Base-by-base conservation (phyloP, 2,113 vertebrate species). In the Austrofundulus limnaeus region DNA sequence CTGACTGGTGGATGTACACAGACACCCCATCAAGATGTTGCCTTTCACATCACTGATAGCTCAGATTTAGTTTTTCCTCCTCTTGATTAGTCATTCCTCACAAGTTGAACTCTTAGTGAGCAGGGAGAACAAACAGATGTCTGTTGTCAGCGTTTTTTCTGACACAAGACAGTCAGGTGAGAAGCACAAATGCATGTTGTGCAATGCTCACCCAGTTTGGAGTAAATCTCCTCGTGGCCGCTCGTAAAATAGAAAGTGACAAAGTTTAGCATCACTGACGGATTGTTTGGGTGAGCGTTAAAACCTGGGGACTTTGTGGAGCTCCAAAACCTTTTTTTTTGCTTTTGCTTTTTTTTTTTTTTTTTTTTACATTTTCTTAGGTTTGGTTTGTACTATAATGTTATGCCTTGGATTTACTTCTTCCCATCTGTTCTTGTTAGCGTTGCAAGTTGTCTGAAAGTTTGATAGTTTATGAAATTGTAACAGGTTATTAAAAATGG, bases 1-100 rank as follows among this genome's bases (percentile, higher is more conserved):
- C 41, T 79, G 66, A 85, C 80, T 81, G 67, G 25, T 75, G 83
- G 78, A 85, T 86, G 72, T 67, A 19, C 49, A 42, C 28, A 64
- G 54, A 64, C 34, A 20, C 51, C 53, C 43, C 54, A 15, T 81
- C 37, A 48, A 10, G 71, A 76, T 68, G 72, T 77, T 59, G 51
- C 49, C 71, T 75, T 78, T 79, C 48, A 73, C 23, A 50, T 58
- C 12, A 12, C 31, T 72, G 66, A 54, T 50, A 23, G 51, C 75
- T 66, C 55, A 17, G 61, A 48, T 31, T 34, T 34, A 9, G 10
- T 5, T 34, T 10, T 10, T 34, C 28, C 9, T 34, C 31, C 2
- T 34, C 31, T 34, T 34, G 1, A 8, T 15, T 67, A 17, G 38
- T 47, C 25, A 28, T 24, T 34, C 66, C 45, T 7, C 20, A 65